These are phyloP conservation scores for Drosophila bipectinata DNA, from an alignment of 1,140 invertebrate genomes.

Conservation along the genomic window DNA sequence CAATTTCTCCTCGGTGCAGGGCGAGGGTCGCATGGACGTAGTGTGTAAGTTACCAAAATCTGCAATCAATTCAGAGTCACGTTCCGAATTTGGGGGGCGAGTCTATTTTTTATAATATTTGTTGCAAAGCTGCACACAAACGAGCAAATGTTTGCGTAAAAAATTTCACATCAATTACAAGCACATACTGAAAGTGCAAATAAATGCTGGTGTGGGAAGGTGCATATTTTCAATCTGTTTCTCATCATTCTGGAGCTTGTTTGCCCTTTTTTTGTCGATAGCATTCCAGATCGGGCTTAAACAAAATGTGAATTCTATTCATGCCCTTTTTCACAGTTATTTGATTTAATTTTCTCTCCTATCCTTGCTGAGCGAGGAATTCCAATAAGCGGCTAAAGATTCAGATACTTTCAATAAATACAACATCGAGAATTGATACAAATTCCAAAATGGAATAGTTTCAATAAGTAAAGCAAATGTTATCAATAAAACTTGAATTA, in stretches of 20 bases:
- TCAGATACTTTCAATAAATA: conserved; percentile 5
- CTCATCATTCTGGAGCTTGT: conserved; percentile 3
- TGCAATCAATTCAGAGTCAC: conserved; percentile 51
- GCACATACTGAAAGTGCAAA: conserved; percentile 65
- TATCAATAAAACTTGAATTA: conserved; percentile 10
- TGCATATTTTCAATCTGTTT: conserved; percentile 6
- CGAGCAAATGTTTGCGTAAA: conserved; percentile 53
- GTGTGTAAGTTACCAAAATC: conserved; percentile 86
- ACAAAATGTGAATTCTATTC: conserved; percentile 35
- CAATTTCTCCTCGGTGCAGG: conserved; percentile 88
- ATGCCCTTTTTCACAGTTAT: conserved; percentile 16
- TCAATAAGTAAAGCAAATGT: conserved; percentile 14
- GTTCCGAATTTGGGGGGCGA: conserved; percentile 27
- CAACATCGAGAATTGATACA: background rate
- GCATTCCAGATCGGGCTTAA: conserved; percentile 18
- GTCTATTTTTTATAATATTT: conserved; percentile 39
- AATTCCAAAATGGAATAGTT: conserved; percentile 18
- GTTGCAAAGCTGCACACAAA: conserved; percentile 28
- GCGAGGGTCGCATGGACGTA: conserved; percentile 89
- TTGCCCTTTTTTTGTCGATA: conserved; percentile 16
- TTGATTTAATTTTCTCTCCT: conserved; percentile 14
- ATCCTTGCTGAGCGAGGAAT: conserved; percentile 14
- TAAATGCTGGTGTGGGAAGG: conserved; percentile 7
- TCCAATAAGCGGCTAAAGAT: conserved; percentile 27
- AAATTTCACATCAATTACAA: conserved; percentile 60